phyloP scores from a whole-genome alignment of 1,140 invertebrate species.

The Lordiphosa mommai region DNA sequence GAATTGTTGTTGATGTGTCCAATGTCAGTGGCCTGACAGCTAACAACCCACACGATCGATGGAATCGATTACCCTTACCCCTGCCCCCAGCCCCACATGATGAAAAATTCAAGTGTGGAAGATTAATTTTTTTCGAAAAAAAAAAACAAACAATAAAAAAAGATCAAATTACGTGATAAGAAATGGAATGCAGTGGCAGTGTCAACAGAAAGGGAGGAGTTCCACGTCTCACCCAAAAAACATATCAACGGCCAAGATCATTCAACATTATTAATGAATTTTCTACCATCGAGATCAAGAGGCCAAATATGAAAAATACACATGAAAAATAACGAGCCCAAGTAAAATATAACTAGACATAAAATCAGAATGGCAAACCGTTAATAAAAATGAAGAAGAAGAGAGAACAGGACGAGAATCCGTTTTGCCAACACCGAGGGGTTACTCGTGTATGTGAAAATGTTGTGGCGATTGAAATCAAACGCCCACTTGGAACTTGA shows the following conservation, averaged over 20 bases:
- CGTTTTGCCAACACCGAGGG: constrained; percentile 57
- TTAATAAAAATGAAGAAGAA: constrained; percentile 36
- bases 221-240: constrained; percentile 37
- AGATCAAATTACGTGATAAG: constrained; percentile 72
- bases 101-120: constrained; percentile 38
- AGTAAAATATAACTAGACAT: constrained; percentile 71
- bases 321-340: constrained; percentile 70
- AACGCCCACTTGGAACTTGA: constrained; percentile 70
- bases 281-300: constrained; percentile 40
- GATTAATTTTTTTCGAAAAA: constrained; percentile 52
- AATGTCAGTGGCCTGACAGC: constrained; percentile 69
- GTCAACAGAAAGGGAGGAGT: constrained; percentile 29
- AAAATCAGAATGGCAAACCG: constrained; percentile 71
- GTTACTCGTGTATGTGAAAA: constrained; percentile 72
- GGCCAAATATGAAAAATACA: constrained; percentile 65
- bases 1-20: constrained; percentile 34
- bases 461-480: constrained; percentile 71
- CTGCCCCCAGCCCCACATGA: constrained; percentile 1
- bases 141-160: constrained; percentile 62
- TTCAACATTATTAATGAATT: constrained; percentile 7
- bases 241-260: not conserved
- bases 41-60: constrained; percentile 67
- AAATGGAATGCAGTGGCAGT: constrained; percentile 60
- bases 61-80: constrained; percentile 47
- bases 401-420: constrained; percentile 30